Base-by-base conservation (phyloP, 2,888 invertebrate species). In the Phytoseiulus persimilis region DNA sequence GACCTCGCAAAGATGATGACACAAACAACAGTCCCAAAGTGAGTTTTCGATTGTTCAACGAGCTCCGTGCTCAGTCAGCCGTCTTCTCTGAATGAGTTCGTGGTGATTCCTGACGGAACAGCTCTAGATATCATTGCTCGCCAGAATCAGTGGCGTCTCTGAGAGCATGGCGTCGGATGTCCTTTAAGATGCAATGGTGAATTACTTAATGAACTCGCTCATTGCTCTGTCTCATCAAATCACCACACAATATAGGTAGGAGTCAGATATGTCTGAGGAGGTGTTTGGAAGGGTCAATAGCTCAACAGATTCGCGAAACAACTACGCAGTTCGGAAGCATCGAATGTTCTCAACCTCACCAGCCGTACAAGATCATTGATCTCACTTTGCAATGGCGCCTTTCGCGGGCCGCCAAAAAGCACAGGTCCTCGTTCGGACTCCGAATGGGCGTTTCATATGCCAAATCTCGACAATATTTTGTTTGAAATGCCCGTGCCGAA, bases 1-100 rank as follows among this genome's bases (percentile, higher is more conserved):
- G 87, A 87, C 87, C 87, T 31, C 87, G 87, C 32, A 87, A 87
- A 32, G 87, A 87, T 33, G 87, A 32, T 45, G 87, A 87, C n/a
- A 87, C 87, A 33, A 87, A 45, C 65, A 65, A 65, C 87, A 87
- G 87, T 87, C 87, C 87, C 33, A 87, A 87, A 45, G 87, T 87
- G 32, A 33, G 87, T 32, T 28, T 14, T 11, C 9, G n/a, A 65
- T 2, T 11, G 65, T 23, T 6, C 5, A 65, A 65, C 18, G 14
- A 14, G 23, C 65, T 65, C 23, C 23, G 11, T 28, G 5, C 65
- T 28, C 14, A 23, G 18, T 9, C 39, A 9, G 28, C 18, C 65
- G 18, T 65, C 65, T 28, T 65, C 65, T 23, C 18, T 65, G 23
- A 28, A 65, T 65, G 2, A 28, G 18, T 28, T 65, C 65, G 18